Base-by-base conservation (phyloP, 2,888 invertebrate genomes). In the Baronia brevicornis region DNA sequence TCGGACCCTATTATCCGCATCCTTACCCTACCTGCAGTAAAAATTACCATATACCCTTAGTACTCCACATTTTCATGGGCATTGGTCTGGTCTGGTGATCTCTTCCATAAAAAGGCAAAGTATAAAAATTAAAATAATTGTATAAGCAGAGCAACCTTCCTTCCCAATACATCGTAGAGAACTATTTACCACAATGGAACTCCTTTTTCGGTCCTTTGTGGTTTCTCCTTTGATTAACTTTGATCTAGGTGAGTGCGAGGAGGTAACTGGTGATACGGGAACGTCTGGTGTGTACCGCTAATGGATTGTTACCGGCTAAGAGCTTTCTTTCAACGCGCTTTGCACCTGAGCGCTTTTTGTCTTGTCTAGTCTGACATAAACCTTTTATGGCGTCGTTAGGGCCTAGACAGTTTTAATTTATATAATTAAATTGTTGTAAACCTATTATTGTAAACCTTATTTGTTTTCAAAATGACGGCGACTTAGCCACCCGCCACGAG, bases 151-250 rank as follows among this genome's bases (percentile, higher is more conserved):
- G 77, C 56, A 60, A 11, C 27, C 34, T 49, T 28, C 38, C 12
- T 1, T 9, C 1, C 7, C 31, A 15, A 26, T 15, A 9, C 26
- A 18, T 10, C 24, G 28, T 33, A 37, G 33, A 39, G 44, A 33
- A 60, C 57, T 67, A 66, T 69, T 70, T 67, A 43, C 63, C 64
- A 73, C 77, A 74, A 73, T 68, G 63, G 68, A 60, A 70, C 71
- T 75, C 70, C 73, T 77, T 79, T 78, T 78, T 67, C 60, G 69
- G 64, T 71, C 65, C 73, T 79, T 80, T 80, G 79, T 79, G 73
- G 57, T 54, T 53, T 61, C 58, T 63, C 65, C 71, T 80, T 74
- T 84, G 84, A 85, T 85, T 85, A 84, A 80, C 84, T 85, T 82
- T 82, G 82, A 84, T 84, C 69, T 82, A 74, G 77, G 75, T 72